A percentile compares a stretch with the other conserved stretches of the same genome.
Conservation (phyloP, 2,888 invertebrate genomes). For the Caenorhabditis angaria region DNA sequence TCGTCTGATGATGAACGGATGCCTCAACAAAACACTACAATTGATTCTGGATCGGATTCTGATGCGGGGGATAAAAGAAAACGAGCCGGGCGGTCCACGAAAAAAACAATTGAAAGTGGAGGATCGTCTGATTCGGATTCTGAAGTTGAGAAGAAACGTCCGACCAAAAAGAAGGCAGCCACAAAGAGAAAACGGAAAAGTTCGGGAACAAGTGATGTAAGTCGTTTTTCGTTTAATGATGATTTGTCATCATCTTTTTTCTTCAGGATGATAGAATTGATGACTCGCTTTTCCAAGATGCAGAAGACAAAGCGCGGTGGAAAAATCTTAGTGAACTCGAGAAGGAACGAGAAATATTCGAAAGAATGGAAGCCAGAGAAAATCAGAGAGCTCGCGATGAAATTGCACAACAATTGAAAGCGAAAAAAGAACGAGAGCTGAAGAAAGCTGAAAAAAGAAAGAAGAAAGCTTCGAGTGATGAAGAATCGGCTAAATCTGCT, state of each 20-base stretch:
- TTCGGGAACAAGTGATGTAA: slow-evolving; percentile 28
- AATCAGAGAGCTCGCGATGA: slow-evolving; percentile 80
- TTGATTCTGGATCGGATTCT: slow-evolving; percentile 22
- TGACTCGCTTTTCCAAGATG: slow-evolving; percentile 86
- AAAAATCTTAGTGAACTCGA: slow-evolving; percentile 95
- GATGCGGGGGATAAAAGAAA: slow-evolving; percentile 9
- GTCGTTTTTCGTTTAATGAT: background rate
- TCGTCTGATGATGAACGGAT: slow-evolving; percentile 27
- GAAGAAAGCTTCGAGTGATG: slow-evolving; percentile 77
- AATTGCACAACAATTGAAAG: slow-evolving; percentile 39
- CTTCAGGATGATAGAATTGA: slow-evolving; percentile 29
- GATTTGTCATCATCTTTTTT: background rate
- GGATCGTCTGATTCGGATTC: slow-evolving; percentile 32
- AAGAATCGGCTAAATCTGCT: slow-evolving; percentile 68
- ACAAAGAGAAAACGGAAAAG: slow-evolving; percentile 26
- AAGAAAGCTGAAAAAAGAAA: slow-evolving; percentile 71
- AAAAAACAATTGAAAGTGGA: slow-evolving; percentile 15
- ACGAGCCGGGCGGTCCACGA: slow-evolving; percentile 8
- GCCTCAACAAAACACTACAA: background rate
- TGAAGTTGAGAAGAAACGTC: slow-evolving; percentile 12
- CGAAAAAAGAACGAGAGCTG: slow-evolving; percentile 26
- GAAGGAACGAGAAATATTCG: slow-evolving; percentile 94
- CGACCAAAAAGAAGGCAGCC: slow-evolving; percentile 24
- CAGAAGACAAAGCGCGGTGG: slow-evolving; percentile 87
- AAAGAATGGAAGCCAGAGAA: slow-evolving; percentile 92